phyloP scores from a whole-genome alignment of 2,113 vertebrate genomes.

The Muntiacus reevesi region DNA sequence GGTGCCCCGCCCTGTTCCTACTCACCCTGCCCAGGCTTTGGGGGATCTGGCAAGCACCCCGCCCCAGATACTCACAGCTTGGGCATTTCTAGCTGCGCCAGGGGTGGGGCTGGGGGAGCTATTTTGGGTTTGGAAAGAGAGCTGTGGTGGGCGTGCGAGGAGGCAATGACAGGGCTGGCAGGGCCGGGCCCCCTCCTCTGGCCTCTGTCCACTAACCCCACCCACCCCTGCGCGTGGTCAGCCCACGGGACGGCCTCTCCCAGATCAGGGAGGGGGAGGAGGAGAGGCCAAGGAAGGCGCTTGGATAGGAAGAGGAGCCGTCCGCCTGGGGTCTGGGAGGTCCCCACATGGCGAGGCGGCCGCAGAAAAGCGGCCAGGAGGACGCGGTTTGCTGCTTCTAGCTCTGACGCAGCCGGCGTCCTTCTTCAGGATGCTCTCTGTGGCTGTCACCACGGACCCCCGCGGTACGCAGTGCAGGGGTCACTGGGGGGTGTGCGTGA shows the following conservation, averaged over 20 bases:
- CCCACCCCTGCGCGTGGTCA: background rate
- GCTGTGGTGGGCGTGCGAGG: background rate
- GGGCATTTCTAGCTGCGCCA: background rate
- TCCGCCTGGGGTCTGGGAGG: background rate
- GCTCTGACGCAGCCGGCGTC: background rate
- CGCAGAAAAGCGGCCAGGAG: background rate
- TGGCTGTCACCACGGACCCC: background rate
- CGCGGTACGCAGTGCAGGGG: background rate
- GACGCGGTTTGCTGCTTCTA: background rate
- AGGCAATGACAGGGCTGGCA: conserved; percentile 34
- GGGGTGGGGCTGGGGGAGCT: conserved; percentile 42
- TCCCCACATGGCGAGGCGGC: background rate
- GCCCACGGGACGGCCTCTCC: background rate
- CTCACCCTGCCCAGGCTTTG: background rate
- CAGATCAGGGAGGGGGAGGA: background rate
- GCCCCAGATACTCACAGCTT: background rate
- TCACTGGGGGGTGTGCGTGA: background rate
- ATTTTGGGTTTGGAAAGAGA: conserved; percentile 44
- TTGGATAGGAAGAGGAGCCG: background rate
- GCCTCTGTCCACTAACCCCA: background rate
- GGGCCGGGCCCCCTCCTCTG: background rate
- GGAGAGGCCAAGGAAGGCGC: background rate
- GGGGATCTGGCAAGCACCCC: fast-evolving
- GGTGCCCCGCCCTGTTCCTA: fast-evolving
- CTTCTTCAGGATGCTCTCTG: background rate